A percentile compares a stretch with the other conserved stretches of the same genome.
phyloP scores from a whole-genome alignment of 2,113 vertebrate species.

The Ahaetulla prasina region DNA sequence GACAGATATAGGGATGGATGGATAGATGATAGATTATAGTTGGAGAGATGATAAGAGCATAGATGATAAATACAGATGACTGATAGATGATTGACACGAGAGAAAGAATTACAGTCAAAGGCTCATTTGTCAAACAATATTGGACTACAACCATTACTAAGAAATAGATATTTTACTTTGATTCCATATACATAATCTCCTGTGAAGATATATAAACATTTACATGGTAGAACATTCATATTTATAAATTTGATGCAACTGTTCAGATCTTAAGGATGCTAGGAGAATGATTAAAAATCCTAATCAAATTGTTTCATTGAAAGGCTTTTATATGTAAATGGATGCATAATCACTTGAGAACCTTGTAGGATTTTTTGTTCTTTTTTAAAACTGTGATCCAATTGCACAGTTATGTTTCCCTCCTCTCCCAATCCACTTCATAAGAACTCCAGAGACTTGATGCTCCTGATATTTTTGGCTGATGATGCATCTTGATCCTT shows the following conservation, averaged over 20 bases:
- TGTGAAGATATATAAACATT: not conserved
- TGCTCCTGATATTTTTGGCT: not conserved
- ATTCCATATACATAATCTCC: too few species aligned
- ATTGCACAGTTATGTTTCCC: not conserved
- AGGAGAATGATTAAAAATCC: not conserved
- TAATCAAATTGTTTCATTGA: not conserved
- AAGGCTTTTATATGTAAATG: not conserved
- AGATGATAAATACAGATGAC: not conserved
- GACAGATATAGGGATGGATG: not conserved
- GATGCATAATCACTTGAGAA: not conserved
- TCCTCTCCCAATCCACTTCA: not conserved
- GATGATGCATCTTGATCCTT: too few species aligned
- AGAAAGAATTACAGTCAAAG: not conserved
- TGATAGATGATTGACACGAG: not conserved
- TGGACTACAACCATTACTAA: not conserved
- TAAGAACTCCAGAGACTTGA: not conserved
- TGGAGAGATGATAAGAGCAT: not conserved
- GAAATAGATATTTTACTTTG: not conserved
- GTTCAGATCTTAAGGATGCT: not conserved
- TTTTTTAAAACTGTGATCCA: not conserved
- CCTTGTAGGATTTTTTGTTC: not conserved
- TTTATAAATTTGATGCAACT: not conserved
- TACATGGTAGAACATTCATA: not conserved
- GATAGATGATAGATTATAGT: not conserved
- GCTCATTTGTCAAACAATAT: not conserved